Evolutionary conservation across 2,113 vertebrate genomes (phyloP).

Genomic region (Recurvirostra avosetta): DNA sequence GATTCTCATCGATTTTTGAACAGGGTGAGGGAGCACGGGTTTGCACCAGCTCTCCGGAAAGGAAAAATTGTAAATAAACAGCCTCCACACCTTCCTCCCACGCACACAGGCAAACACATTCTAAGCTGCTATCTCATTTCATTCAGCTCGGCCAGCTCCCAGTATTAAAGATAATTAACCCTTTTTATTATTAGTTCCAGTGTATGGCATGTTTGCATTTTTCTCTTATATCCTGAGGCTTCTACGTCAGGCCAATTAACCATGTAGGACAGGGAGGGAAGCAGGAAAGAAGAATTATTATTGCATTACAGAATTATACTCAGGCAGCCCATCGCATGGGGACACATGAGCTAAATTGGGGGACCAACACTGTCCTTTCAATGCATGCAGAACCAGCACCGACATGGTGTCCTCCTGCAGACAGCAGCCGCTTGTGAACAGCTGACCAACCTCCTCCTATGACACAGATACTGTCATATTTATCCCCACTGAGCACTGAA

Average conservation of each 20-base stretch:
- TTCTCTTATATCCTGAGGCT: background rate
- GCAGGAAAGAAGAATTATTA: background rate
- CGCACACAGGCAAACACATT: background rate
- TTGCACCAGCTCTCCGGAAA: background rate
- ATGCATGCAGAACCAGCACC: background rate
- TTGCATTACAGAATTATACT: background rate
- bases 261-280: background rate
- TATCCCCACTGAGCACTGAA: background rate
- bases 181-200: background rate
- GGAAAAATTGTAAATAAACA: conserved; percentile 48
- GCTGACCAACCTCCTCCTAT: rapidly evolving
- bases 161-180: conserved; percentile 37
- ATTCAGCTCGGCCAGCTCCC: background rate
- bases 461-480: background rate
- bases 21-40: background rate
- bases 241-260: background rate
- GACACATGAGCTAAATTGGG: background rate
- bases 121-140: conserved; percentile 20
- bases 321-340: rapidly evolving
- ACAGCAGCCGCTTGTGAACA: background rate
- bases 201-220: background rate
- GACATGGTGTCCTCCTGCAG: background rate
- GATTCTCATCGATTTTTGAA: conserved; percentile 1
- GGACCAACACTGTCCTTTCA: rapidly evolving
- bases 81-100: conserved; percentile 22